A percentile compares a stretch with the other conserved stretches of the same genome.
Evolutionary conservation across 2,797 vertebrate genomes (phyloP).

Genomic region (Myotis planiceps): DNA sequence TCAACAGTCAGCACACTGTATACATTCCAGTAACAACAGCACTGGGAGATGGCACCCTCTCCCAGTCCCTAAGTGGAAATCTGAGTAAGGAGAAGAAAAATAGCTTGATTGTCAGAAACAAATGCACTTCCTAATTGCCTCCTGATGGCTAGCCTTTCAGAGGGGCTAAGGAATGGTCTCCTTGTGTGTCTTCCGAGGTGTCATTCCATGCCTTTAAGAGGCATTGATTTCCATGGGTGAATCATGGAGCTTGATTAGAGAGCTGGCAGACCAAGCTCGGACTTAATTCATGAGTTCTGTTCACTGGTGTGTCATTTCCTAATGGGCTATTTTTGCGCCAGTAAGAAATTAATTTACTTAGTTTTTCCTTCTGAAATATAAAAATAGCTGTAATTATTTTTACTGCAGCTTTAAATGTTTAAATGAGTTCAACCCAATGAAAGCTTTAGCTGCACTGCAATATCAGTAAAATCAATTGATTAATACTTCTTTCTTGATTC

Average conservation of each 20-base stretch:
- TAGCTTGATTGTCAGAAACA: slow-evolving; percentile 16
- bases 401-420: neutral
- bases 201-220: neutral
- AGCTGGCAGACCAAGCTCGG: neutral
- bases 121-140: neutral
- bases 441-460: neutral
- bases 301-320: neutral
- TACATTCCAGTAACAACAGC: neutral
- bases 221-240: neutral
- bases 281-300: neutral
- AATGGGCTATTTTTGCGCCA: neutral
- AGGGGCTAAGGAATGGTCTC: neutral
- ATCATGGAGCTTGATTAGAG: neutral
- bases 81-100: neutral
- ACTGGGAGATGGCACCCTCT: neutral
- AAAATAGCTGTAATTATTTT: neutral
- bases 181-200: neutral
- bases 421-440: neutral
- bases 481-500: neutral
- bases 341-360: neutral
- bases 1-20: neutral
- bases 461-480: neutral
- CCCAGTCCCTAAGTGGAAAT: neutral
- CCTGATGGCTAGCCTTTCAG: neutral
- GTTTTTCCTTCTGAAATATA: slow-evolving; percentile 31